Percentiles rank a stretch among this genome's conserved stretches.
These are phyloP conservation scores for Anthoscopus minutus DNA, from an alignment of 2,113 vertebrate genomes.

Conservation along the genomic window DNA sequence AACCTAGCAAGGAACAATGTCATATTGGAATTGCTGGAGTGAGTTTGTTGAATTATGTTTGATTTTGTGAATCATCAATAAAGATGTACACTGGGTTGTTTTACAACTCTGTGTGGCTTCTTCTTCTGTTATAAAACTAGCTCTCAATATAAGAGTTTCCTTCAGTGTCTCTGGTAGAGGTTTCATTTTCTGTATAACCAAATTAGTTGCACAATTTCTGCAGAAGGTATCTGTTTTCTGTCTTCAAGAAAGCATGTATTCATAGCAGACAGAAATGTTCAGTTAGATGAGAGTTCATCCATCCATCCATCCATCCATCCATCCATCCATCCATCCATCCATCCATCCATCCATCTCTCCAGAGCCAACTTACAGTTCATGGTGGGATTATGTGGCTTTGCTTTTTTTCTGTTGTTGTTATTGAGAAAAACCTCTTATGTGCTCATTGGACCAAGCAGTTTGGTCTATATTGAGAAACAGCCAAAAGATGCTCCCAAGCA, in stretches of 20 bases:
- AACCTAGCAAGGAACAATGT: background rate
- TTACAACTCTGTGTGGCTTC: background rate
- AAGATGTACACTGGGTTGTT: background rate
- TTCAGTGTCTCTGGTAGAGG: background rate
- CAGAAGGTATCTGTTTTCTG: background rate
- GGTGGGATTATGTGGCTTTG: background rate
- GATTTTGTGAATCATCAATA: conserved; percentile 42
- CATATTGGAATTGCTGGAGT: background rate
- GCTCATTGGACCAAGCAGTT: background rate
- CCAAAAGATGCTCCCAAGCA: background rate
- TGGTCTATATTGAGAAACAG: background rate
- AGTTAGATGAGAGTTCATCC: background rate
- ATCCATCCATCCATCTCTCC: background rate
- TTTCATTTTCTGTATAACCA: background rate
- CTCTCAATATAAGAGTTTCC: background rate
- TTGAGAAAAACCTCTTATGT: background rate
- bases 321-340: background rate
- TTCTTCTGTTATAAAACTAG: background rate
- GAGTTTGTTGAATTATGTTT: background rate
- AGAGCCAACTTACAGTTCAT: background rate
- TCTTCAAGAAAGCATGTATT: background rate
- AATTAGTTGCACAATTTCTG: background rate
- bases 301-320: background rate
- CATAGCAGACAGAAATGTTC: background rate
- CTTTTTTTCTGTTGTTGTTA: background rate